Base-by-base conservation (phyloP, 2,888 invertebrate species). In the Pyralis farinalis region DNA sequence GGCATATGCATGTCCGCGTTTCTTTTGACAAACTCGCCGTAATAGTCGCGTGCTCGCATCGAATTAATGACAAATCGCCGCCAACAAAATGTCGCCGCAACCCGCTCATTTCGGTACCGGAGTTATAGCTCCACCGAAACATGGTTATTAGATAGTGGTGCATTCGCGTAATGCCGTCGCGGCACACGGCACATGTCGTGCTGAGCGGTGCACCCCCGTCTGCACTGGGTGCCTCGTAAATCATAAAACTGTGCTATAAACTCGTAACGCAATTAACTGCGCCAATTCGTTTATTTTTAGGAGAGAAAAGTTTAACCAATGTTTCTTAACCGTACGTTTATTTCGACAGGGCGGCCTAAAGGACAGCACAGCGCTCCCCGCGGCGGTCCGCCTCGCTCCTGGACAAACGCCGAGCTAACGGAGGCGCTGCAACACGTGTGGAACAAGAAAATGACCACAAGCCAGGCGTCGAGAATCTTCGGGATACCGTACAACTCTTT, bases 391-490 rank as follows among this genome's bases (percentile, higher is more conserved):
- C 97, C 97, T 0, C 91, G 97, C 40, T 97, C 97, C 1, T 97
- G 97, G 97, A 97, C 96, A 47, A 97, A 97, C 83, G 95, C 95
- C 27, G 97, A 97, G 68, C 90, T 97, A 37, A 97, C 97, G 37
- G 95, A 96, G 81, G 97, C 97, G 1, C 91, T 97, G 38, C 96
- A 96, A 67, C 96, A 96, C 80, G 97, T 97, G n/a, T 97, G 97
- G 97, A 96, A 96, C 82, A 96, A 97, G 71, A 96, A 96, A 75
- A 97, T 97, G 96, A 97, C 97, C 49, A 97, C 97, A 32, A 96
- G 96, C 66, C 96, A 97, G 79, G 97, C 97, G 7, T 96, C 96
- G 12, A 87, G 97, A 49, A 95, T 96, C 72, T 97, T 96, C 81
- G 96, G 97, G 31, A 97, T 97, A 53, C 97, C 97, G n/a, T 97